A percentile compares a stretch with the other conserved stretches of the same genome.
These are phyloP conservation scores for Ifrita kowaldi DNA, from an alignment of 2,113 vertebrate species.

Conservation along the genomic window DNA sequence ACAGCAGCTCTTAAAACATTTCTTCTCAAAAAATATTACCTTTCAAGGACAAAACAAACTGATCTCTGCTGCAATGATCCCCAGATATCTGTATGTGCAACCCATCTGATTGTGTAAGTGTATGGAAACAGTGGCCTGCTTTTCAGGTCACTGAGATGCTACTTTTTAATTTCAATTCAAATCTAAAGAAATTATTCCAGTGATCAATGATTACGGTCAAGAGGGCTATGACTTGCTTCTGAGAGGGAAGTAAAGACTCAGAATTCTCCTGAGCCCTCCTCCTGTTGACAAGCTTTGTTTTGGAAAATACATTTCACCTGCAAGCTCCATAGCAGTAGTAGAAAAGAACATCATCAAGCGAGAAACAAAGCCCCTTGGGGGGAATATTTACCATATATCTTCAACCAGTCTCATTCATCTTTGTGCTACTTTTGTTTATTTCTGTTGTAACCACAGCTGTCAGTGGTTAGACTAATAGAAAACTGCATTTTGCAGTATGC, in stretches of 20 bases:
- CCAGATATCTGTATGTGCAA: not conserved
- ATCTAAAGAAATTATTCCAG: not conserved
- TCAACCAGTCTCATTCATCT: not conserved
- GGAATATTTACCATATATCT: not conserved
- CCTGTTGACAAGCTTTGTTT: not conserved
- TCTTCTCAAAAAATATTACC: not conserved
- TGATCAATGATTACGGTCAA: not conserved
- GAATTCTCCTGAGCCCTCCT: not conserved
- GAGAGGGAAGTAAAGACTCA: not conserved
- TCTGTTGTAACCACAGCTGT: not conserved
- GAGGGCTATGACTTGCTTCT: not conserved
- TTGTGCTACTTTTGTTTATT: not conserved
- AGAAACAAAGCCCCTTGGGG: not conserved
- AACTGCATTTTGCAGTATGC: not conserved
- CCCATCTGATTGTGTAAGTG: not conserved
- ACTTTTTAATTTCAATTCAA: not conserved
- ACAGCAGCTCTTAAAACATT: not conserved
- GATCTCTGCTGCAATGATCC: not conserved
- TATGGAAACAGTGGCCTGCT: not conserved
- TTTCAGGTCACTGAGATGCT: not conserved
- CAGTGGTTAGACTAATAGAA: slow-evolving; percentile 13
- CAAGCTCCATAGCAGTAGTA: not conserved
- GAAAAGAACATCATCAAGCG: not conserved
- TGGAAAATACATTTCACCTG: not conserved
- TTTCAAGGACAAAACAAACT: not conserved